A percentile compares a stretch with the other conserved stretches of the same genome.
Conservation (phyloP, 2,113 vertebrate species). For the Gracilinanus agilis region DNA sequence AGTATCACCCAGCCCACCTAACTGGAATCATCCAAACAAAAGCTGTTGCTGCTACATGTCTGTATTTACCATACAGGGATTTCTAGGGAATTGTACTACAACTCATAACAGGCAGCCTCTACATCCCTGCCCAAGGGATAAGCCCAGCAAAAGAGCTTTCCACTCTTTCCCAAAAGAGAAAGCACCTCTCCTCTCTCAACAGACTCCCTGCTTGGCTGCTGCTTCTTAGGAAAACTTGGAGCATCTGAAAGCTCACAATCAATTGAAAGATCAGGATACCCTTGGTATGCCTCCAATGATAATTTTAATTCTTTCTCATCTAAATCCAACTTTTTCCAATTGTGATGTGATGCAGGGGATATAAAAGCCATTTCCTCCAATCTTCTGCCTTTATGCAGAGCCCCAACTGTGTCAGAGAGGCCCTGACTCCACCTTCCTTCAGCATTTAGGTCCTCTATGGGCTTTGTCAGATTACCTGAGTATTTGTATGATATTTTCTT, state of each 20-base stretch:
- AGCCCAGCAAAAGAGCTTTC: neutral
- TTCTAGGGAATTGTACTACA: neutral
- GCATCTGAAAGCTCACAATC: neutral
- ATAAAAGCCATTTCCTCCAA: neutral
- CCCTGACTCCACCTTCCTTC: neutral
- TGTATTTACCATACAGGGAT: neutral
- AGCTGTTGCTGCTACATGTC: neutral
- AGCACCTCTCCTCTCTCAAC: neutral
- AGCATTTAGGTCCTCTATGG: neutral
- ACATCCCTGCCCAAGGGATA: neutral
- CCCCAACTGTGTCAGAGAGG: neutral
- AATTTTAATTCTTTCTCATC: neutral
- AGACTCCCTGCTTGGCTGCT: neutral
- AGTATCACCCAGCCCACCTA: slow-evolving; percentile 37
- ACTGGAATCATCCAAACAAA: slow-evolving; percentile 25
- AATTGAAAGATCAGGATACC: neutral
- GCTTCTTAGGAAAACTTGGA: neutral
- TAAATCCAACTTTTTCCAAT: neutral
- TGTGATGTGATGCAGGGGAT: neutral
- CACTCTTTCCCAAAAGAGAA: neutral
- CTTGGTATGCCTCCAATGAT: neutral
- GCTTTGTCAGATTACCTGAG: neutral
- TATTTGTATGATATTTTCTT: neutral
- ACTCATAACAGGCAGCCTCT: neutral
- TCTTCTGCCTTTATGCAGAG: neutral